Evolutionary conservation across 2,113 vertebrate genomes (phyloP), one percentile per base, ranked within the genome.

Genomic region (Excalfactoria chinensis): DNA sequence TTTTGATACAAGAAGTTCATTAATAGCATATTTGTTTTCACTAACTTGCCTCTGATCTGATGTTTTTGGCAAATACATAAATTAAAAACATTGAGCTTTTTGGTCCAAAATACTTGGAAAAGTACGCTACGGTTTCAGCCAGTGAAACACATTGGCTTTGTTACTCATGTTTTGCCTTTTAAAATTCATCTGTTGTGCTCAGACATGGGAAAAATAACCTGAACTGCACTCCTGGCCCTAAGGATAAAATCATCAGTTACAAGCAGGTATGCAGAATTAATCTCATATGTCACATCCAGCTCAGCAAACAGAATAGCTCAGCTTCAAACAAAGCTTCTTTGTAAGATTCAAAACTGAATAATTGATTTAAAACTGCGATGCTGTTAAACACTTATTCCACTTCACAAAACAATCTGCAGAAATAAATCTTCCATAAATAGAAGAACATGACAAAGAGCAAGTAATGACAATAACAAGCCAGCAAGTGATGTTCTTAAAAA

Each of bases 401-500:
- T 92, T 93, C 91, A 93, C 55, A 71, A 93, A 95, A 83, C 73
- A 79, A 94, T 85, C 64, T 68, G 34, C 71, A 86, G 46, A 73
- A 46, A 71, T 89, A 78, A 56, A 81, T 86, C 51, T 84, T 44
- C 75, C 91, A 60, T 59, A 89, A 93, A 91, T 4, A 77, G 86
- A 84, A 84, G 80, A 93, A 87, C 71, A 85, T 56, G 84, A 95
- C 81, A 93, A 90, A 90, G 70, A 90, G 82, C 84, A 94, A 92
- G 64, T 70, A 70, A 92, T 59, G 86, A 94, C 71, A 85, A 43
- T 70, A 89, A 82, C 28, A 90, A 87, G 41, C 56, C 53, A 83
- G 74, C 70, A 82, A 94, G 71, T 89, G 84, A 91, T 80, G 84
- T 53, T 84, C 71, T 80, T 67, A 91, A 80, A 96, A 91, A 91